Evolutionary conservation across 2,888 invertebrate genomes (phyloP).

Genomic region (Masnerella sp.): DNA sequence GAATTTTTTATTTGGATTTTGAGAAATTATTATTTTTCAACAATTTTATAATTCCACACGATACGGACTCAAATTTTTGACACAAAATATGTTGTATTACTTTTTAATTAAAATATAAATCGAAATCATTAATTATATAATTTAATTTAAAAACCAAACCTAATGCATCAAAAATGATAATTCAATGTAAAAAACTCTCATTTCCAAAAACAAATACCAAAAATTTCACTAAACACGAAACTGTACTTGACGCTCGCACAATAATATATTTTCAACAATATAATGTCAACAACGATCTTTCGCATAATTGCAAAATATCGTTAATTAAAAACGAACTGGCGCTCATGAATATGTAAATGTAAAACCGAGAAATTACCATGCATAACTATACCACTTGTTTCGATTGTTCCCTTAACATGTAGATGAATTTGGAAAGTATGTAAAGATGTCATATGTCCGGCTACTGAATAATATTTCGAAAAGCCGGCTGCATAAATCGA

Average conservation of each 20-base stretch:
- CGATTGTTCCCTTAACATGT: constrained; percentile 28
- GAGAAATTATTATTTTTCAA: neutral
- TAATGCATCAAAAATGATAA: too few species aligned
- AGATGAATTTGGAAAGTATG: constrained; percentile 34
- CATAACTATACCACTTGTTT: constrained; percentile 19
- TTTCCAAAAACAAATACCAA: too few species aligned
- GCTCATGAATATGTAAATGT: constrained; percentile 25
- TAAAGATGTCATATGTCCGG: constrained; percentile 41
- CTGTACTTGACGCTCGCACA: too few species aligned
- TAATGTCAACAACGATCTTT: too few species aligned
- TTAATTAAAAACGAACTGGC: constrained; percentile 28
- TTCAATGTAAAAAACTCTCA: too few species aligned
- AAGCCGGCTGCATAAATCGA: constrained; percentile 68
- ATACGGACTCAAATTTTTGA: too few species aligned
- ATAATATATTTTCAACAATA: too few species aligned
- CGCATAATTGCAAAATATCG: constrained; percentile 12
- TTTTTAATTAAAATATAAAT: too few species aligned
- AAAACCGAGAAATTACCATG: constrained; percentile 21
- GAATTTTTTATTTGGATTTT: neutral
- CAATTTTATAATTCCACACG: too few species aligned
- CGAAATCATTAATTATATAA: too few species aligned
- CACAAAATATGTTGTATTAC: neutral
- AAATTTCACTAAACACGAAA: too few species aligned
- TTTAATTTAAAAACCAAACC: too few species aligned
- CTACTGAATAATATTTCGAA: constrained; percentile 42